Conservation (phyloP, 2,113 vertebrate species). For the Coptodon rendalli region DNA sequence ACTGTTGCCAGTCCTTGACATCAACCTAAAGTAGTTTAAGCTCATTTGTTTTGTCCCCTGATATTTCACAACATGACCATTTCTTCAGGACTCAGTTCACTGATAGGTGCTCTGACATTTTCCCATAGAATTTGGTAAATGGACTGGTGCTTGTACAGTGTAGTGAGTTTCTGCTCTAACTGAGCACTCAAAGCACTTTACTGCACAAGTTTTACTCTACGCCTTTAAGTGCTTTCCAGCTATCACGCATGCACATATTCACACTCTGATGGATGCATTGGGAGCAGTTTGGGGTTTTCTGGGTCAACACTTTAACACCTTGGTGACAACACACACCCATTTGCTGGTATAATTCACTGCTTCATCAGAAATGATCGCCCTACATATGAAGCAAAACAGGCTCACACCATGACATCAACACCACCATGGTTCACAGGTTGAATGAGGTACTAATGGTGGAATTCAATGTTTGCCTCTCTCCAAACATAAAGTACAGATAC, state of each 20-base stretch:
- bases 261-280: not conserved
- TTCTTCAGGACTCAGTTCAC: not conserved
- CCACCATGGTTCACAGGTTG: not conserved
- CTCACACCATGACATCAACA: not conserved
- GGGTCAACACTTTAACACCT: not conserved
- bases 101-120: not conserved
- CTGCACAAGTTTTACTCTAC: not conserved
- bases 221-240: not conserved
- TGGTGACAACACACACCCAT: not conserved
- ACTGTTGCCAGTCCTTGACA: not conserved
- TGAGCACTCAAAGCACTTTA: not conserved
- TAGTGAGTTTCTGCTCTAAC: not conserved
- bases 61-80: not conserved
- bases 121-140: not conserved
- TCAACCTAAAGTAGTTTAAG: not conserved
- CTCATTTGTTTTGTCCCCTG: not conserved
- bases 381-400: not conserved
- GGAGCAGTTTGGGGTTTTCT: not conserved
- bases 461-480: not conserved
- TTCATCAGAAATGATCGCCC: not conserved
- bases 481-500: not conserved
- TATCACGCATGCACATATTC: not conserved
- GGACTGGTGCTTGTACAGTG: not conserved
- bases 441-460: not conserved
- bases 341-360: not conserved